Evolutionary conservation across 2,888 invertebrate species (phyloP).

Genomic region (Melieria omissa): DNA sequence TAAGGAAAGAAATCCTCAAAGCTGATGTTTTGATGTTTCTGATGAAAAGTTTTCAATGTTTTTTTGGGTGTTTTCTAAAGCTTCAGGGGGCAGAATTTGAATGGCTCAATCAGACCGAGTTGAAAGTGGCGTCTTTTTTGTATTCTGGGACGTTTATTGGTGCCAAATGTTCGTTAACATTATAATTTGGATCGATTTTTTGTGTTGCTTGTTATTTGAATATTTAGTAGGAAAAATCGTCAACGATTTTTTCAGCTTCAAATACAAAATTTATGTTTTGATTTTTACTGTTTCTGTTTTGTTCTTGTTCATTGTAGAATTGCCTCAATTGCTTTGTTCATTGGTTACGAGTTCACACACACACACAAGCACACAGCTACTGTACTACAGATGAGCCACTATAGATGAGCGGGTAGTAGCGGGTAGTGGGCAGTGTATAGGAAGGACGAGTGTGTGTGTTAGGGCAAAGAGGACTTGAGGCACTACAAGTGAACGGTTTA

Average conservation of each 20-base stretch:
- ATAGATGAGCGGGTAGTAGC: too few relatives aligned
- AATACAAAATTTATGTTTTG: background rate
- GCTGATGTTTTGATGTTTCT: background rate
- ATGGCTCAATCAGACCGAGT: too few relatives aligned
- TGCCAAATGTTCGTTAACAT: conserved; percentile 44
- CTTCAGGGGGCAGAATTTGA: too few relatives aligned
- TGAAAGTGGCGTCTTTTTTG: too few relatives aligned
- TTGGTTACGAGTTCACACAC: conserved; percentile 9
- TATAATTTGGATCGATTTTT: conserved; percentile 54
- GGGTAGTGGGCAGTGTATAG: too few relatives aligned
- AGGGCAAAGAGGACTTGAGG: too few relatives aligned
- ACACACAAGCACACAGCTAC: too few relatives aligned
- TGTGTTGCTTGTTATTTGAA: conserved; percentile 26
- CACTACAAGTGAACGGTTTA: too few relatives aligned
- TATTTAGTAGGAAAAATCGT: conserved; percentile 13
- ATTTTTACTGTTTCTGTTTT: conserved; percentile 10
- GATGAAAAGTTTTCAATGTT: too few relatives aligned
- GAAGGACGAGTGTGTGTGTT: too few relatives aligned
- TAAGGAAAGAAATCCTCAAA: background rate
- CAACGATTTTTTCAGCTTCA: background rate
- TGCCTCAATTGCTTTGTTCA: conserved; percentile 34
- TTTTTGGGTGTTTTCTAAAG: too few relatives aligned
- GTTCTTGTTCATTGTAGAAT: background rate
- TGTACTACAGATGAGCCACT: too few relatives aligned
- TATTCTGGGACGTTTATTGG: background rate